Conservation (phyloP, 2,797 vertebrate species). For the Helostoma temminkii region DNA sequence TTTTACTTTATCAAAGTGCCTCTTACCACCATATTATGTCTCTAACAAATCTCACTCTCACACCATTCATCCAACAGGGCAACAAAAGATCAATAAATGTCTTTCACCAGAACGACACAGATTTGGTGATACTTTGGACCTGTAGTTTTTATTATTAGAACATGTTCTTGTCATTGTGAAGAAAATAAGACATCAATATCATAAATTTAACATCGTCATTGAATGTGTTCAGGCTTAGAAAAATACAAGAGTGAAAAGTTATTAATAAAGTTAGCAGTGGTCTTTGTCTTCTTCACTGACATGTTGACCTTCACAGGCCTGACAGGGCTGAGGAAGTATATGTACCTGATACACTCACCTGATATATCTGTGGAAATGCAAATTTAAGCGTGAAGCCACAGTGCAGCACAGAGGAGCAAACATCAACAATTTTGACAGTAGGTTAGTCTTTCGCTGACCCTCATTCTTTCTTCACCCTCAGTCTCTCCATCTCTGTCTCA, state of each 20-base stretch:
- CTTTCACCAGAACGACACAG: not conserved
- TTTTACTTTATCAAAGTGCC: not conserved
- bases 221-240: not conserved
- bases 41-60: not conserved
- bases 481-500: constrained; percentile 79
- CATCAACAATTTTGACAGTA: constrained; percentile 79
- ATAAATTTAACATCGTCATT: not conserved
- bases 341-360: constrained; percentile 53
- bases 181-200: too few relatives aligned
- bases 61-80: too few relatives aligned
- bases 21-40: not conserved
- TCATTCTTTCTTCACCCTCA: constrained; percentile 72
- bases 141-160: not conserved
- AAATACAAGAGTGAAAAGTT: not conserved
- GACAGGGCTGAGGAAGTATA: constrained; percentile 49
- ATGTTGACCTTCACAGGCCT: constrained; percentile 47
- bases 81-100: not conserved
- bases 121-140: not conserved
- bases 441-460: constrained; percentile 79
- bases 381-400: constrained; percentile 58
- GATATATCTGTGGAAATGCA: constrained; percentile 70
- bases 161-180: not conserved
- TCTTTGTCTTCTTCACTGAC: constrained; percentile 20
- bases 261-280: not conserved
- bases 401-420: constrained; percentile 57